Conservation (phyloP, 2,797 vertebrate species). For the Macropodus opercularis region DNA sequence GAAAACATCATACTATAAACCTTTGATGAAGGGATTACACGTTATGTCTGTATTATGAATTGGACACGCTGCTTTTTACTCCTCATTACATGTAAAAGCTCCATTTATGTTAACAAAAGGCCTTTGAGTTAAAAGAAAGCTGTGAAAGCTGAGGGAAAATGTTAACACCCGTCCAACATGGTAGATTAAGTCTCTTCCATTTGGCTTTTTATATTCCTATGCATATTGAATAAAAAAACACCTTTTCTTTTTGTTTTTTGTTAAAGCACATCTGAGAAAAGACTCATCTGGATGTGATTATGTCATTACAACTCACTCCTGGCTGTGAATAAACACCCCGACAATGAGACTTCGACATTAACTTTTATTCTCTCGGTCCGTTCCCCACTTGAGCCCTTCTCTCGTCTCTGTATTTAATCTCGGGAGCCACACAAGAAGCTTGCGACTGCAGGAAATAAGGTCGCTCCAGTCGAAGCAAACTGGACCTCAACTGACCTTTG, state of each 20-base stretch:
- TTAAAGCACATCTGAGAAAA: constrained; percentile 36
- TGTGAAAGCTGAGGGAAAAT: neutral
- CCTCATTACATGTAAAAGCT: constrained; percentile 7
- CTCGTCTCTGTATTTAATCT: constrained; percentile 28
- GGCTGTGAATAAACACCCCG: constrained; percentile 62
- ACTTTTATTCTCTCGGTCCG: constrained; percentile 41
- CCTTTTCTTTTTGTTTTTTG: too few relatives aligned
- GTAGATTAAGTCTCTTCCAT: too few relatives aligned
- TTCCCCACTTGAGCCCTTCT: constrained; percentile 13
- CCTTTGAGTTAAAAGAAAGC: constrained; percentile 1
- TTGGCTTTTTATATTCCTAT: too few relatives aligned
- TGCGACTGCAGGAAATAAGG: constrained; percentile 53
- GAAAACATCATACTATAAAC: neutral
- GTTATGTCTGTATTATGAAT: neutral
- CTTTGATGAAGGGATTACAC: neutral
- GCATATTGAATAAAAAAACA: too few relatives aligned
- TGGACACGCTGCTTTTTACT: neutral
- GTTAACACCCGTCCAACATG: too few relatives aligned
- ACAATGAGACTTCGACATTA: constrained; percentile 54
- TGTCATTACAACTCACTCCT: constrained; percentile 68
- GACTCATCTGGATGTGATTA: constrained; percentile 81
- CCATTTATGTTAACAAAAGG: constrained; percentile 16
- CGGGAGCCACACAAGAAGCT: constrained; percentile 73
- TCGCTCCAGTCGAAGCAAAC: constrained; percentile 14
- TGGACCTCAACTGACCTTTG: constrained; percentile 61